Base-by-base conservation (phyloP, 2,797 vertebrate genomes). In the Anisognathus igniventris region DNA sequence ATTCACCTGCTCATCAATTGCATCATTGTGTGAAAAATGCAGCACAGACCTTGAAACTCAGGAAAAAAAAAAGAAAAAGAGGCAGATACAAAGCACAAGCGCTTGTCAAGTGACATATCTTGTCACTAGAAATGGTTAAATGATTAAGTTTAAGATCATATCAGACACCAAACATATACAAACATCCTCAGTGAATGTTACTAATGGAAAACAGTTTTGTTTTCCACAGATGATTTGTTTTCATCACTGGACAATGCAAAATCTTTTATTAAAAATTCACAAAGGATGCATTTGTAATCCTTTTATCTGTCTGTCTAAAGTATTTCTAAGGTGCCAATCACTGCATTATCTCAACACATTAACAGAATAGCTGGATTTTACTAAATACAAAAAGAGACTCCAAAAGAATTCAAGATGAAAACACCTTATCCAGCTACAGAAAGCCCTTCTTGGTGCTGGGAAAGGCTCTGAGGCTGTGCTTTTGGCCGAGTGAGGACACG, bases 321-420 rank as follows among this genome's bases (percentile, higher is more conserved):
- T 42, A 88, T 89, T 95, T 95, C 50, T 77, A 80, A 93, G 68
- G 75, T 87, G 91, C 31, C 89, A 95, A 88, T 93, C 94, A 91
- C 39, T 71, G 4, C 14, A 48, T 88, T 73, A 86, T 91, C 75
- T 75, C 77, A 93, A 80, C 0, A 3, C 28, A 77, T 65, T 85
- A 92, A 68, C 14, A 75, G 79, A 86, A 37, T 62, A 48, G 15
- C 31, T 92, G 76, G 28, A 48, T 91, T 83, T 71, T 62, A 62
- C 47, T 74, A 78, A 80, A 65, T 35, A 62, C 12, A 51, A 83
- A 86, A 35, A 72, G 37, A 65, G 4, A 88, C 48, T 85, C 67
- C 48, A 71, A 18, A 94, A 92, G 61, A 77, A 80, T 30, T 77
- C 22, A 45, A 72, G 50, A 85, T 68, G 42, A 58, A 92, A 91